Evolutionary conservation across 2,888 invertebrate species (phyloP).

Genomic region (Thymelicus lineola): DNA sequence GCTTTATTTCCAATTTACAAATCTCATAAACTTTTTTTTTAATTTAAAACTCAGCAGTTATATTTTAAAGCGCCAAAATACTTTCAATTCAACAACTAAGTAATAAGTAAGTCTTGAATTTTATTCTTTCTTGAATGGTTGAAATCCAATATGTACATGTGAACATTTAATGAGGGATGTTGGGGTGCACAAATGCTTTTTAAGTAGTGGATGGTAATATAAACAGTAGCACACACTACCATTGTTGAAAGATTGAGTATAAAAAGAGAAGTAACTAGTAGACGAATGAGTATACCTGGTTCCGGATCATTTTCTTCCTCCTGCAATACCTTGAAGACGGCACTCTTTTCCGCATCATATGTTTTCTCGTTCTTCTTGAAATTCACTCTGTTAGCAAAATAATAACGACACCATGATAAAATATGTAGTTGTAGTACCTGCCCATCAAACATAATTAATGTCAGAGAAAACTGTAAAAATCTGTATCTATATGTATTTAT

Average conservation of each 20-base stretch:
- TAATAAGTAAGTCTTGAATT: not conserved
- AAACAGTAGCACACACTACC: not conserved
- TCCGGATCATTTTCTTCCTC: conserved; percentile 94
- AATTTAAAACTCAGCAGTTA: no score
- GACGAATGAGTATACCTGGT: conserved; percentile 84
- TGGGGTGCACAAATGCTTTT: conserved; percentile 4
- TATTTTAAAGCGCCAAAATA: conserved; percentile 1
- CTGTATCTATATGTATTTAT: no score
- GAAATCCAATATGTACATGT: conserved; percentile 16
- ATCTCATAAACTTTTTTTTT: no score
- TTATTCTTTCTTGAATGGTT: not conserved
- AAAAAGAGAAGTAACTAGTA: conserved; percentile 15
- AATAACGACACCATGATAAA: conserved; percentile 15
- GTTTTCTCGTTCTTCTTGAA: conserved; percentile 98
- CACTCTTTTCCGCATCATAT: conserved; percentile 94
- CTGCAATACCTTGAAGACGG: conserved; percentile 95
- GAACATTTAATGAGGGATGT: conserved; percentile 27
- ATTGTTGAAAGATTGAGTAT: conserved; percentile 7
- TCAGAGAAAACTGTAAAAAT: no score
- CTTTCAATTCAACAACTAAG: not conserved
- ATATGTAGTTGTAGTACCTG: not conserved
- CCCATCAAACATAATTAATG: not conserved
- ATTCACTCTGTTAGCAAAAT: conserved; percentile 89
- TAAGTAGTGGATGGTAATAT: conserved; percentile 1
- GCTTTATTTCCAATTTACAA: no score